Evolutionary conservation across 2,113 vertebrate genomes (phyloP), one percentile per base, ranked within the genome.

Genomic region (Caretta caretta): DNA sequence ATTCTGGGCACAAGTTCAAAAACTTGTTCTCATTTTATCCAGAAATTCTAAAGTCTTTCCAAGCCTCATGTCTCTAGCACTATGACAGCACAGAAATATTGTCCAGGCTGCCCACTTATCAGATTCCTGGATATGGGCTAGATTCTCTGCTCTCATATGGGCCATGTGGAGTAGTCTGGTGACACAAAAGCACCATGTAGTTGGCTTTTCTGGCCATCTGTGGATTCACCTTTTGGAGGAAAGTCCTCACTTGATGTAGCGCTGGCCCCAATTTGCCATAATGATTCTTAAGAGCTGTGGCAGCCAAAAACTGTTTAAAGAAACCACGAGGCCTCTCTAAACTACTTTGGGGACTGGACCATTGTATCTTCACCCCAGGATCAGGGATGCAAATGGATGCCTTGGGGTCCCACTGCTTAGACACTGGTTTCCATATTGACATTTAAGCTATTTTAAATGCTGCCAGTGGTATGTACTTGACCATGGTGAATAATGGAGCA

Each of bases 381-480:
- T 19, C 49, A 0, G 0, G 84, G 78, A 35, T 6, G 53, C 83
- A 87, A 91, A 89, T 57, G 90, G 84, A 76, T 72, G 29, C 56
- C 84, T n/a, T 5, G 56, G 87, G 81, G 51, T 72, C 92, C 38
- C 84, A 3, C 59, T 83, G 46, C 65, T 79, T 53, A 88, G 83
- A 80, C 90, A 83, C 16, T 31, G 31, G 94, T 90, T 97, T 85
- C n/a, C 53, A 91, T 50, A 87, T 25, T 88, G 53, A 57, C 75
- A 78, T 49, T 51, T 91, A 93, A 93, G 88, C 27, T 19, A 54
- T 56, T 79, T 42, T 83, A 1, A 1, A 62, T 50, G 49, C 62
- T 90, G 80, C 62, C 49, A 86, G 80, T 62, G 59, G 49, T 59
- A 82, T 22, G 59, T 49, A 87, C 95, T n/a, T 91, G 83, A 94